phyloP scores from a whole-genome alignment of 2,888 invertebrate species.

The Argyresthia goedartella region DNA sequence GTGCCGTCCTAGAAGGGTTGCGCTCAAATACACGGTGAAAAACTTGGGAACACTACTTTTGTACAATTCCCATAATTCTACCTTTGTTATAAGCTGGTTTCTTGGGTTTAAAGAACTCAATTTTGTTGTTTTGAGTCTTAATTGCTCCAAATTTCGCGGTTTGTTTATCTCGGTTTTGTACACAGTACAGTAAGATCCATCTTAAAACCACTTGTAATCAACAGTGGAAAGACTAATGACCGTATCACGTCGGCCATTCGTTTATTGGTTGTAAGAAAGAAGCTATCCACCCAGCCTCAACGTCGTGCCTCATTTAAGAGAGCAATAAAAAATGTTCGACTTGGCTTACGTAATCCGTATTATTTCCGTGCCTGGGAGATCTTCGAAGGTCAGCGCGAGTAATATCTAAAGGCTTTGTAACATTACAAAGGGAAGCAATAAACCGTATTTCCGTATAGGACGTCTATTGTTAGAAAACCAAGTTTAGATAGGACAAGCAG shows the following conservation, averaged over 20 bases:
- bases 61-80: too few species aligned
- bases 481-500: not conserved
- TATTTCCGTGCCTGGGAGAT: constrained; percentile 60
- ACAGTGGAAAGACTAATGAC: constrained; percentile 40
- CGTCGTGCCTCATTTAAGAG: constrained; percentile 66
- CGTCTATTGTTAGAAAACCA: not conserved
- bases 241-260: constrained; percentile 42
- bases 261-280: constrained; percentile 42
- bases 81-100: too few species aligned
- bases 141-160: too few species aligned
- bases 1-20: constrained; percentile 33
- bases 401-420: constrained; percentile 11
- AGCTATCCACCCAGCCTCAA: constrained; percentile 54
- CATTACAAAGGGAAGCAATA: not conserved
- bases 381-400: constrained; percentile 49
- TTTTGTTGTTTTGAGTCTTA: too few species aligned
- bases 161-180: too few species aligned
- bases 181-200: not conserved
- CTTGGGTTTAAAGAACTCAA: too few species aligned
- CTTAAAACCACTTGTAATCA: constrained; percentile 26
- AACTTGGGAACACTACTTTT: constrained; percentile 21
- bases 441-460: not conserved
- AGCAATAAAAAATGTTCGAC: constrained; percentile 69
- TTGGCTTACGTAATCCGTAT: constrained; percentile 65
- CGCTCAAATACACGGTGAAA: constrained; percentile 7